Percentiles rank a stretch among this genome's conserved stretches.
Conservation (phyloP, 2,797 vertebrate species). For the Staurois parvus region DNA sequence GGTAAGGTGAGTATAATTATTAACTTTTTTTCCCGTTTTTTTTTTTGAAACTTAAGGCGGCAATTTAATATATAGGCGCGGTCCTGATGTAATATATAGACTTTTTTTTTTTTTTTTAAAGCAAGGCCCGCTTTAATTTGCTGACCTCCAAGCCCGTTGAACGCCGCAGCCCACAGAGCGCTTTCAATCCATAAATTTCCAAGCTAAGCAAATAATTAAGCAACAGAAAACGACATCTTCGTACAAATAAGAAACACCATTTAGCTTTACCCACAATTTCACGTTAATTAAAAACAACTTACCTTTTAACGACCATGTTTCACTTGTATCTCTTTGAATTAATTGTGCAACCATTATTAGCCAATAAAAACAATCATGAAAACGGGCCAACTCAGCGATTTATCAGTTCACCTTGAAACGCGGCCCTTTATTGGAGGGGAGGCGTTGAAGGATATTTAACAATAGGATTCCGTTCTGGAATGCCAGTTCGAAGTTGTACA, state of each 20-base stretch:
- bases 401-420: constrained; percentile 34
- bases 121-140: too few species aligned
- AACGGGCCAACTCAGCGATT: constrained; percentile 21
- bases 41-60: too few species aligned
- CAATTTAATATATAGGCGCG: too few species aligned
- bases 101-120: too few species aligned
- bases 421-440: constrained; percentile 24
- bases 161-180: not conserved
- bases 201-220: not conserved
- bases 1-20: too few species aligned
- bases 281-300: constrained; percentile 38
- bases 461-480: not conserved
- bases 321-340: constrained; percentile 39
- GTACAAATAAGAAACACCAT: constrained; percentile 13
- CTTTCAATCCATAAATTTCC: not conserved
- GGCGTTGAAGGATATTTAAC: constrained; percentile 16
- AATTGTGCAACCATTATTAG: constrained; percentile 47
- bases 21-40: too few species aligned
- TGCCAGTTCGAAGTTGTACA: not conserved
- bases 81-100: too few species aligned
- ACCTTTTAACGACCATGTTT: constrained; percentile 28
- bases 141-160: not conserved
- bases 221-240: not conserved
- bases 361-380: constrained; percentile 49
- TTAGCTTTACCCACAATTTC: constrained; percentile 22